Percentiles rank a stretch among this genome's conserved stretches.
phyloP scores from a whole-genome alignment of 2,888 invertebrate genomes.

The Amblyjoppa fuscipennis region DNA sequence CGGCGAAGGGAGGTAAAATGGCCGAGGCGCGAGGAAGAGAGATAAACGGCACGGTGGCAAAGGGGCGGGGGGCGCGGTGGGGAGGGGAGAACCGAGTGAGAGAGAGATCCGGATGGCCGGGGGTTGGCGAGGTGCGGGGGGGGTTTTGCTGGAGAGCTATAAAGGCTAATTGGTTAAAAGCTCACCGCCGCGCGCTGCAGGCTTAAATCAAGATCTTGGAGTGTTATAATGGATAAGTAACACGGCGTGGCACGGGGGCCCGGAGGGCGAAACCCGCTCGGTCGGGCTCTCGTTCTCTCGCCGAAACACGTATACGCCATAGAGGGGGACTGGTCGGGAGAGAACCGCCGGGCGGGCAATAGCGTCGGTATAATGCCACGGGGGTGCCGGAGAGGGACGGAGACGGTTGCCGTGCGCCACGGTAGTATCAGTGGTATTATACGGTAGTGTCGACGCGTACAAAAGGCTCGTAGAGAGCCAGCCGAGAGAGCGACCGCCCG shows the following conservation, averaged over 20 bases:
- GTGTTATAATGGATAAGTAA: constrained; percentile 86
- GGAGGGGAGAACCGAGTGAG: constrained; percentile 24
- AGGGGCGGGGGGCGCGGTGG: constrained; percentile 48
- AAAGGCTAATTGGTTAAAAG: constrained; percentile 86
- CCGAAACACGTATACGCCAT: constrained; percentile 60
- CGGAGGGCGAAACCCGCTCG: constrained; percentile 69
- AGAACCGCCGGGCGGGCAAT: constrained; percentile 54
- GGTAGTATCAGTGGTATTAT: constrained; percentile 13
- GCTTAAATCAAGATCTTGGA: constrained; percentile 86
- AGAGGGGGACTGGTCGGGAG: constrained; percentile 46
- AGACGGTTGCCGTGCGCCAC: neutral
- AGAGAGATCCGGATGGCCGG: constrained; percentile 27
- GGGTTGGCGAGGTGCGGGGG: constrained; percentile 48
- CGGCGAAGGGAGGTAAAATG: constrained; percentile 59
- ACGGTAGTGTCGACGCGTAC: constrained; percentile 4
- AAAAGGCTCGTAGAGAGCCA: constrained; percentile 8
- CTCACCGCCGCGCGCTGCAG: constrained; percentile 84
- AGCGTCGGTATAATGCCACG: constrained; percentile 46
- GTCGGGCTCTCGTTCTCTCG: constrained; percentile 64
- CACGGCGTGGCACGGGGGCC: constrained; percentile 82
- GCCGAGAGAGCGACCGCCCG: constrained; percentile 58
- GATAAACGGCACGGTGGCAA: constrained; percentile 37
- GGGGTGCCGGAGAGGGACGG: constrained; percentile 20
- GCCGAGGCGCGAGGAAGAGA: constrained; percentile 58
- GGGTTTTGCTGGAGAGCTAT: constrained; percentile 79